Conservation (phyloP, 2,888 invertebrate genomes). For the Bruchidius siliquastri region DNA sequence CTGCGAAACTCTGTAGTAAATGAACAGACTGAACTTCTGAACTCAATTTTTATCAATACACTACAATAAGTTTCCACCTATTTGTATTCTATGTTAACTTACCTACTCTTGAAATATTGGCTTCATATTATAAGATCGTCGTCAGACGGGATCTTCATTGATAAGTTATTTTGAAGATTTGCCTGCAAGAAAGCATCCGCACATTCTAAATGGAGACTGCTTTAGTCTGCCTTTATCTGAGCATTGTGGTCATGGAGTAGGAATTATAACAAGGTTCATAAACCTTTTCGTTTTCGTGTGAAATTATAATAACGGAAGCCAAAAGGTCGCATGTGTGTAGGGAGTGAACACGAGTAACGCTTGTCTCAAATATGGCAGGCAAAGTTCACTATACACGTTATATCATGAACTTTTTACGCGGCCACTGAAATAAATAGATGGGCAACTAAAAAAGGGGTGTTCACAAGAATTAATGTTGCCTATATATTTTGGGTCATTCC, state of each 20-base stretch:
- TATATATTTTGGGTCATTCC: too few relatives aligned
- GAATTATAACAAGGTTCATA: background rate
- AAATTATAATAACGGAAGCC: background rate
- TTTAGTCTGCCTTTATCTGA: background rate
- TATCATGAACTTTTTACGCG: background rate
- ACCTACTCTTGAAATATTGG: too few relatives aligned
- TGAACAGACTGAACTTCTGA: too few relatives aligned
- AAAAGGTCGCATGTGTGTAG: background rate
- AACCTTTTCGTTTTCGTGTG: background rate
- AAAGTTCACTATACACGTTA: background rate
- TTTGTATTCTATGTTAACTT: too few relatives aligned
- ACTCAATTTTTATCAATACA: too few relatives aligned
- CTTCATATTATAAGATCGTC: too few relatives aligned
- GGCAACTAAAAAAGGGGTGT: background rate
- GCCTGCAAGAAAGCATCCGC: too few relatives aligned
- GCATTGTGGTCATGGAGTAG: background rate
- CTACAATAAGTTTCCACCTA: too few relatives aligned
- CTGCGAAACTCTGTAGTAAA: too few relatives aligned
- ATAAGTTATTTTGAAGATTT: too few relatives aligned
- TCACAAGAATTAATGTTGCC: too few relatives aligned
- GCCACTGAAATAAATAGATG: background rate
- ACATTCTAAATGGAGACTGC: background rate
- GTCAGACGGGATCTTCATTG: too few relatives aligned
- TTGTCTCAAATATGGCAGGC: background rate
- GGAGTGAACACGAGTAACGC: background rate